Conservation (phyloP, 2,888 invertebrate genomes). For the Aleiodes testaceus region DNA sequence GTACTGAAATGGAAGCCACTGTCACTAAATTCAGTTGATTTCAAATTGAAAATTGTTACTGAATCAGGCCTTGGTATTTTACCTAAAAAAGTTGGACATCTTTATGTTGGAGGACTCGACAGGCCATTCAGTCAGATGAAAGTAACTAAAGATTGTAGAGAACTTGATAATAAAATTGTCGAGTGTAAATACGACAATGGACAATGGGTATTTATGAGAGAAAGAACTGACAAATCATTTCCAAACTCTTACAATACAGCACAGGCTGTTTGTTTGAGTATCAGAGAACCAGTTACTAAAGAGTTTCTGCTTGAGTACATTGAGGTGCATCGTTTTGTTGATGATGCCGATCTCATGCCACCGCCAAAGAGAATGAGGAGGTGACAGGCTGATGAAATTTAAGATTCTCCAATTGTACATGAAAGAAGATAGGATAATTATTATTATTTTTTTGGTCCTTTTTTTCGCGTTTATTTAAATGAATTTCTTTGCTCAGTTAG, state of each 20-base stretch:
- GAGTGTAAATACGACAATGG: slow-evolving; percentile 91
- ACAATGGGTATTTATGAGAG: slow-evolving; percentile 95
- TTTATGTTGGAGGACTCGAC: slow-evolving; percentile 85
- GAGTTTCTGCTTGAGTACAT: slow-evolving; percentile 85
- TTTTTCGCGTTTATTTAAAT: not conserved
- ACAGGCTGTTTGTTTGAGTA: slow-evolving; percentile 88
- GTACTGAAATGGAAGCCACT: slow-evolving; percentile 99
- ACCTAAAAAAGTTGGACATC: slow-evolving; percentile 80
- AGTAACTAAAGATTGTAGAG: slow-evolving; percentile 84
- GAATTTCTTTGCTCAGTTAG: no score
- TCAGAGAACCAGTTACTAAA: slow-evolving; percentile 88
- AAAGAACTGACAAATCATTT: slow-evolving; percentile 96
- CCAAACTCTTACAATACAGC: slow-evolving; percentile 94
- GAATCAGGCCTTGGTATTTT: slow-evolving; percentile 83
- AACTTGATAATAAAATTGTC: slow-evolving; percentile 93
- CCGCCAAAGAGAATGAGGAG: slow-evolving; percentile 74
- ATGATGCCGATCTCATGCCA: slow-evolving; percentile 83
- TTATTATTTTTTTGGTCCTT: not conserved
- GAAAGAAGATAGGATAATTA: slow-evolving; percentile 4
- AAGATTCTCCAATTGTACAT: slow-evolving; percentile 14
- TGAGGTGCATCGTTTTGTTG: slow-evolving; percentile 77
- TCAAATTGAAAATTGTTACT: slow-evolving; percentile 86
- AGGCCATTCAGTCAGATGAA: slow-evolving; percentile 83
- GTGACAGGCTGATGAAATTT: slow-evolving; percentile 14
- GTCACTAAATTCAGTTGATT: slow-evolving; percentile 96